phyloP scores from a whole-genome alignment of 2,797 vertebrate genomes.

The Scarus forsteni region DNA sequence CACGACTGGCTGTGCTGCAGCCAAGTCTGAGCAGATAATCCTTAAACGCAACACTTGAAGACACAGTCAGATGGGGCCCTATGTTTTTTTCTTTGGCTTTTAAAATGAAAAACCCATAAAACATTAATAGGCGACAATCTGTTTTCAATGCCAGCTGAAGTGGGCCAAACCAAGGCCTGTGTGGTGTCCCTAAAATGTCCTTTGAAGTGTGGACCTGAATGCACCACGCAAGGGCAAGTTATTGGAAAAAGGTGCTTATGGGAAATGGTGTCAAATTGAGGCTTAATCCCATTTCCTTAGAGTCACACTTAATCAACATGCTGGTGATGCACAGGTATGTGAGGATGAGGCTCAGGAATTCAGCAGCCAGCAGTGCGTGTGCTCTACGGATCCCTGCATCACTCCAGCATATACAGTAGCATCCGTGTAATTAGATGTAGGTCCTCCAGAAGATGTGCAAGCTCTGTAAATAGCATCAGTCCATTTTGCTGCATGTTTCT shows the following conservation, averaged over 20 bases:
- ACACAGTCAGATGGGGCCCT: not conserved
- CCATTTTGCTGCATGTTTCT: constrained; percentile 85
- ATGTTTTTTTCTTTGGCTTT: not conserved
- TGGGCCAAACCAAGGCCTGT: constrained; percentile 67
- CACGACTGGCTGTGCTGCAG: not conserved
- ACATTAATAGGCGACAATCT: constrained; percentile 54
- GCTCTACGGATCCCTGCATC: constrained; percentile 24
- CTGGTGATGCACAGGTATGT: constrained; percentile 39
- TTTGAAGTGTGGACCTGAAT: constrained; percentile 68
- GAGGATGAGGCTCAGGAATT: constrained; percentile 36
- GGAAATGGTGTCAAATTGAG: constrained; percentile 26
- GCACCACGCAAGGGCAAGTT: not conserved
- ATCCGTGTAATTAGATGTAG: constrained; percentile 62
- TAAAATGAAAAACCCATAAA: constrained; percentile 43
- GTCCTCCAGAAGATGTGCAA: constrained; percentile 51
- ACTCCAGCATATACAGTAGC: constrained; percentile 7
- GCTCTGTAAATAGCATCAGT: constrained; percentile 84
- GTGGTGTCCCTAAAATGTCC: constrained; percentile 74
- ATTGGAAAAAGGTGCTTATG: not conserved
- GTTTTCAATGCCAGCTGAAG: constrained; percentile 38
- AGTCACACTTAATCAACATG: constrained; percentile 22
- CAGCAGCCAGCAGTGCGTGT: constrained; percentile 12
- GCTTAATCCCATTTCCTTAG: constrained; percentile 18
- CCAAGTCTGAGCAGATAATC: constrained; percentile 30
- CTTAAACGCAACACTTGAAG: not conserved